Evolutionary conservation across 1,140 invertebrate genomes (phyloP).

Genomic region (Phocides pigmalion): DNA sequence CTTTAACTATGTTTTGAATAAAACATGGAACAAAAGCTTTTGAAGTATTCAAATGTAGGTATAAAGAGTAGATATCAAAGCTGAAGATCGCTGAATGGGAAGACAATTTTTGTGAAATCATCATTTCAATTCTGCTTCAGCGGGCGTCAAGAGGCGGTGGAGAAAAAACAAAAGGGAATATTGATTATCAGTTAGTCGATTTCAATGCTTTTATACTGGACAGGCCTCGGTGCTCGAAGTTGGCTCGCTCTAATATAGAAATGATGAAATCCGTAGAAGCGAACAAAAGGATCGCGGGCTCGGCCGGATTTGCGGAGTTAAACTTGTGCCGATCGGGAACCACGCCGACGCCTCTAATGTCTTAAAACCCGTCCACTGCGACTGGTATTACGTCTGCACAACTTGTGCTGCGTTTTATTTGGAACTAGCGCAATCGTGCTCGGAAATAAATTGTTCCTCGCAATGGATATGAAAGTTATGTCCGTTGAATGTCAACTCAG

Average conservation of each 20-base stretch:
- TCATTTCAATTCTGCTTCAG: conserved; percentile 30
- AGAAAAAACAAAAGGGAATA: conserved; percentile 34
- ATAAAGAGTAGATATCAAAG: not conserved
- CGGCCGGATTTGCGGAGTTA: conserved; percentile 38
- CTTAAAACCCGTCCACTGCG: conserved; percentile 42
- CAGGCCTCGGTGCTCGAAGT: conserved; percentile 30
- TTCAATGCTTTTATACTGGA: conserved; percentile 26
- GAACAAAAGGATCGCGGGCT: conserved; percentile 41
- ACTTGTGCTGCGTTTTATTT: conserved; percentile 42
- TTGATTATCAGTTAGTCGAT: conserved; percentile 34
- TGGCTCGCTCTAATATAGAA: conserved; percentile 36
- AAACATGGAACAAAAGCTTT: conserved; percentile 4
- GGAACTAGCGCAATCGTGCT: conserved; percentile 41
- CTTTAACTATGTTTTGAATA: conserved; percentile 9
- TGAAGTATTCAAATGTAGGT: not conserved
- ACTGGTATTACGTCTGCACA: conserved; percentile 39
- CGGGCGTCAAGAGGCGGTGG: conserved; percentile 12
- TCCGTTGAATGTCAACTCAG: conserved; percentile 32
- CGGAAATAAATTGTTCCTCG: conserved; percentile 52
- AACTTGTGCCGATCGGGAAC: conserved; percentile 43
- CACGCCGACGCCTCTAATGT: conserved; percentile 40
- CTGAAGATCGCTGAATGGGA: not conserved
- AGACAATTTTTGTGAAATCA: conserved; percentile 29
- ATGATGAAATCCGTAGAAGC: conserved; percentile 28
- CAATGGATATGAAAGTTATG: conserved; percentile 35